Evolutionary conservation across 2,888 invertebrate species (phyloP), one percentile per base, ranked within the genome.

Genomic region (Cantharis nigra): DNA sequence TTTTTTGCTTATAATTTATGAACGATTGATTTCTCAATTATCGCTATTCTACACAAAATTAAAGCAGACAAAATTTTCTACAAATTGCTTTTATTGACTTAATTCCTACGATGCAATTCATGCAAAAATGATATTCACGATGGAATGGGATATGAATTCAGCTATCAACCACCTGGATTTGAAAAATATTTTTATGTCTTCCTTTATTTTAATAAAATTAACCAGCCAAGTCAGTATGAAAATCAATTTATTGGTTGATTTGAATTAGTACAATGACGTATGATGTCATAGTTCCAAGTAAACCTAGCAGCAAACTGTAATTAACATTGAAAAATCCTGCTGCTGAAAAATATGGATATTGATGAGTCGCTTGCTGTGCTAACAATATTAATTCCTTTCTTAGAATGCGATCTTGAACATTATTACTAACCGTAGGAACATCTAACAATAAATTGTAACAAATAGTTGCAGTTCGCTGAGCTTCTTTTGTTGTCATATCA

Each of bases 401-500:
- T 33, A 77, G 18, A 63, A 75, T 71, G 4, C 74, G 65, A 18
- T 81, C 75, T 72, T 74, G 74, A 9, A 77, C 65, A 18, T 75
- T 75, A n/a, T 65, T 71, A 33, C 70, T 75, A 13, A 73, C 30
- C 28, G 73, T 20, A 3, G 82, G 80, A 13, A 83, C 33, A 69
- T 81, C 80, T 18, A 80, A 78, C 5, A 83, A 74, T 14, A 83
- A 70, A 63, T 78, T 80, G 64, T 80, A 82, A 65, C 80, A 80
- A 63, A 82, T 80, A 5, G 77, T 76, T 4, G 81, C 75, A 7
- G 82, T 82, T 69, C 76, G 74, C 11, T 75, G 79, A 11, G 81
- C 81, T 78, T 83, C 83, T 65, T 78, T 79, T 11, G 79, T 77
- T n/a, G 81, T 74, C 18, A 74, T 71, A 23, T 83, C 81, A 49